These are phyloP conservation scores for Diorhabda elongata DNA, from an alignment of 1,140 invertebrate genomes.

Conservation along the genomic window DNA sequence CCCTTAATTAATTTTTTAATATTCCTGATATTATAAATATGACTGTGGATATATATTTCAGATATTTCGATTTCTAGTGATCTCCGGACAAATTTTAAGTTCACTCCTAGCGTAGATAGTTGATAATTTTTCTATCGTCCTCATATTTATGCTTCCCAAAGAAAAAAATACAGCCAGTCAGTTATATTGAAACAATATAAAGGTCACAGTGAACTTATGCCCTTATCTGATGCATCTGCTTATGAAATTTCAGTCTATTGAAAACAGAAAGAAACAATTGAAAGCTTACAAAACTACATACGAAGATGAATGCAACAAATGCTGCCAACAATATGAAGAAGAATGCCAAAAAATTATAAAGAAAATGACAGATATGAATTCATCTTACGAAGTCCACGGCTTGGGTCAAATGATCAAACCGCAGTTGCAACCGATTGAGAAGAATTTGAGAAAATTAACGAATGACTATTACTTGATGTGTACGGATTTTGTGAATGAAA, in stretches of 20 bases:
- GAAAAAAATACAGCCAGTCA: too few species aligned
- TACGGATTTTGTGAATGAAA: slow-evolving; percentile 12
- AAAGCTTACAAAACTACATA: neutral
- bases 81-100: too few species aligned
- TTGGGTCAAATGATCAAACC: neutral
- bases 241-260: neutral
- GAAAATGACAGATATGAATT: neutral
- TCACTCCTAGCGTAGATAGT: too few species aligned
- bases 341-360: neutral
- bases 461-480: slow-evolving; percentile 17
- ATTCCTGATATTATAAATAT: too few species aligned
- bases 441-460: slow-evolving; percentile 7
- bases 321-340: neutral
- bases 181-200: neutral
- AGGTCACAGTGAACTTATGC: too few species aligned
- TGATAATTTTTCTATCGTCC: too few species aligned
- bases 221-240: neutral
- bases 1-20: too few species aligned
- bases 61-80: too few species aligned
- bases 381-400: neutral
- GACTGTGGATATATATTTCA: too few species aligned
- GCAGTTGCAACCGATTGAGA: neutral
- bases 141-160: too few species aligned
- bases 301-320: neutral
- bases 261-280: slow-evolving; percentile 3